Conservation (phyloP, 2,113 vertebrate species). For the Datnioides undecimradiatus region DNA sequence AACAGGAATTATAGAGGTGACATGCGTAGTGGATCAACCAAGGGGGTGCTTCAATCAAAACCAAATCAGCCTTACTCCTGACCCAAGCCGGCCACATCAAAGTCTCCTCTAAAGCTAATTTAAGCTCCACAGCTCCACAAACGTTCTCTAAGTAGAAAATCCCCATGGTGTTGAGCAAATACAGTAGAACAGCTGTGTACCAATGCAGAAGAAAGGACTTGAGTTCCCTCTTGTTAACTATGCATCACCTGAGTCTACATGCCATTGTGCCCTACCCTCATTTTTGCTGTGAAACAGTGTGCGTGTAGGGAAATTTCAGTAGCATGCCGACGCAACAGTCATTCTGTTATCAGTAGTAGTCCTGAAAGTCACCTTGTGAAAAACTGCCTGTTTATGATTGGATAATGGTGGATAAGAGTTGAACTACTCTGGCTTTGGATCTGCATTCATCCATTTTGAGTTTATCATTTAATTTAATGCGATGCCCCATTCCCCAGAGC, state of each 20-base stretch:
- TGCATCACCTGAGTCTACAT: constrained; percentile 36
- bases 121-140: neutral
- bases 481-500: neutral
- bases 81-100: constrained; percentile 39
- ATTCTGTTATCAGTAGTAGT: constrained; percentile 40
- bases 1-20: constrained; percentile 42
- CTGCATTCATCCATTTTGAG: constrained; percentile 28
- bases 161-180: constrained; percentile 21
- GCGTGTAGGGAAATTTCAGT: constrained; percentile 7
- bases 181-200: neutral
- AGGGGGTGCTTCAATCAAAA: constrained; percentile 42
- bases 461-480: constrained; percentile 50
- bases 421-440: constrained; percentile 14
- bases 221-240: constrained; percentile 28
- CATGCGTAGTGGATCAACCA: constrained; percentile 30
- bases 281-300: neutral
- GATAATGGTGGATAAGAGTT: constrained; percentile 18
- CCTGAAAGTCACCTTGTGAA: constrained; percentile 34
- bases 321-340: constrained; percentile 34
- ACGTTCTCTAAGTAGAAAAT: constrained; percentile 4
- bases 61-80: constrained; percentile 33
- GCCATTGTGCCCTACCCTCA: neutral
- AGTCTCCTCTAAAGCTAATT: constrained; percentile 55
- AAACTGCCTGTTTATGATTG: constrained; percentile 29
- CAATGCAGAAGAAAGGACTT: neutral